These are phyloP conservation scores for Bolborhynchus lineola DNA, from an alignment of 2,113 vertebrate genomes.

Conservation along the genomic window DNA sequence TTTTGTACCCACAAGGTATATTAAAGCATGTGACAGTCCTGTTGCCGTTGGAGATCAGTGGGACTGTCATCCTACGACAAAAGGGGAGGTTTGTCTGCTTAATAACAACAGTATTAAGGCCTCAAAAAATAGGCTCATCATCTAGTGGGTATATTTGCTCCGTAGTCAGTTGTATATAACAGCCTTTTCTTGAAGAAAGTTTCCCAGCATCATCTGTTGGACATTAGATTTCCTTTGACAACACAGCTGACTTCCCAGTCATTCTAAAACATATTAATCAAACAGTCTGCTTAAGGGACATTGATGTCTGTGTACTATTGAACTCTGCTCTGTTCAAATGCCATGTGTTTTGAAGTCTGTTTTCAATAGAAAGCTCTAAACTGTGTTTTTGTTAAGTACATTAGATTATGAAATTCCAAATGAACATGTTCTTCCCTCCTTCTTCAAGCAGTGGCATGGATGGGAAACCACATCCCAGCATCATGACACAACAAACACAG, in stretches of 20 bases:
- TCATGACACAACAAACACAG: not conserved
- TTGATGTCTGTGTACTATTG: not conserved
- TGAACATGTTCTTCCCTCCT: not conserved
- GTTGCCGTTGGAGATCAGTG: not conserved
- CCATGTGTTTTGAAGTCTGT: not conserved
- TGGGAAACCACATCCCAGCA: not conserved
- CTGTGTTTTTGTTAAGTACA: not conserved
- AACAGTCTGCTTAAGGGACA: not conserved
- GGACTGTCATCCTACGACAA: not conserved
- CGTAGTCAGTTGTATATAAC: not conserved
- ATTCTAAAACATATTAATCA: not conserved
- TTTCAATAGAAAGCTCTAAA: not conserved
- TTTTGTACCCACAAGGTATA: not conserved
- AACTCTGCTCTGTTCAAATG: not conserved
- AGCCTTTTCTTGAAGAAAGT: not conserved
- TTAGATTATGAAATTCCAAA: not conserved
- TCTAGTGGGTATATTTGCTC: not conserved
- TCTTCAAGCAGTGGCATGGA: not conserved
- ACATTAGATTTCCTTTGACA: not conserved
- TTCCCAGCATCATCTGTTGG: not conserved
- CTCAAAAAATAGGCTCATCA: not conserved
- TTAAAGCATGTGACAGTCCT: not conserved
- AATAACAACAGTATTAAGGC: not conserved
- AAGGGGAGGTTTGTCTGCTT: not conserved
- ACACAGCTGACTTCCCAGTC: not conserved